These are phyloP conservation scores for Smithornis capensis DNA, from an alignment of 2,113 vertebrate genomes.

Conservation along the genomic window DNA sequence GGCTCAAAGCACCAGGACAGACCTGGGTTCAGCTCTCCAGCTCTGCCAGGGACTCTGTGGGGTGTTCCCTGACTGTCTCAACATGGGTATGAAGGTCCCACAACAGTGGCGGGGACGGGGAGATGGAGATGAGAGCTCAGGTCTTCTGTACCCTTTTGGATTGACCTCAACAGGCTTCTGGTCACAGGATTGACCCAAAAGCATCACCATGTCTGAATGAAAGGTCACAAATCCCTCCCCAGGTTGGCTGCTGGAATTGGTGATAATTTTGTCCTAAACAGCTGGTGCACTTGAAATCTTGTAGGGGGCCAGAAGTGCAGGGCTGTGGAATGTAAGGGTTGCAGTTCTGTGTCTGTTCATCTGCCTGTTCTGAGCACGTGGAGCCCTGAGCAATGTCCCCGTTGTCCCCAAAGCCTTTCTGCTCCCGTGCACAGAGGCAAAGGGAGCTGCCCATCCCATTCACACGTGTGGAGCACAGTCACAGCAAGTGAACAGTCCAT, in stretches of 20 bases:
- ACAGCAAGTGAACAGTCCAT: not conserved
- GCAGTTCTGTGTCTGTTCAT: not conserved
- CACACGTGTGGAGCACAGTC: fast-evolving
- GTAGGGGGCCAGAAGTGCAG: not conserved
- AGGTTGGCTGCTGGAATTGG: not conserved
- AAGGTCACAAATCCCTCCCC: not conserved
- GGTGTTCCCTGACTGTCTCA: not conserved
- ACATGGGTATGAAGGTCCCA: fast-evolving
- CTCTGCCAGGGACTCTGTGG: not conserved
- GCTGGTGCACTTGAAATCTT: not conserved
- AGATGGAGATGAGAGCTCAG: not conserved
- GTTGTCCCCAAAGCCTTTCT: not conserved
- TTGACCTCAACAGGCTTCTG: not conserved
- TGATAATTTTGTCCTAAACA: not conserved
- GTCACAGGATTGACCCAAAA: not conserved
- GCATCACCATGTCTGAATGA: fast-evolving
- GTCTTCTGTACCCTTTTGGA: not conserved
- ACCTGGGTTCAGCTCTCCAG: not conserved
- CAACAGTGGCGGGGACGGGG: not conserved
- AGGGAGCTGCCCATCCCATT: not conserved
- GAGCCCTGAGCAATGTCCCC: not conserved
- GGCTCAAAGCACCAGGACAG: not conserved
- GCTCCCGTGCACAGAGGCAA: fast-evolving
- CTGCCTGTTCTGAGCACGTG: not conserved
- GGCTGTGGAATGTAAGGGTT: not conserved